Base-by-base conservation (phyloP, 2,797 vertebrate genomes). In the Molossus molossus region DNA sequence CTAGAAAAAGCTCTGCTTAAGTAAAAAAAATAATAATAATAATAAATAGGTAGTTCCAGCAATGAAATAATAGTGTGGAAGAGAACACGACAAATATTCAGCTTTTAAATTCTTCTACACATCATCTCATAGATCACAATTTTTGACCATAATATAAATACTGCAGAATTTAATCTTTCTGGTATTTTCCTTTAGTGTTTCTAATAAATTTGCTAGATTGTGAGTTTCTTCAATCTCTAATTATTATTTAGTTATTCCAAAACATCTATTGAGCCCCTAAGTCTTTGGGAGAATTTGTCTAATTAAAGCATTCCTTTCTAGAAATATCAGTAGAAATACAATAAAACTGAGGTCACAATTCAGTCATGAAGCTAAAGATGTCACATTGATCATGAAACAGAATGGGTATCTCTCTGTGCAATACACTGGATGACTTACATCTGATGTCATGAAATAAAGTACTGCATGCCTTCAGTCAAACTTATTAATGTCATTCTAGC, bases 401-500 rank as follows among this genome's bases (percentile, higher is more conserved):
- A 10, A 86, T 9, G 6, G 7, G 27, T 21, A 53, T 40, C 40
- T 0, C 50, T 20, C n/a, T 29, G 40, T 86, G 40, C n/a, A 81
- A 27, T 75, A 40, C 27, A 50, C 45, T 86, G 76, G 27, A 69
- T 82, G 17, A 58, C 58, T 86, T 76, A 76, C 29, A 82, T 48
- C 65, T 45, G 17, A 53, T 23, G 50, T 73, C 75, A 81, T 75
- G 64, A 93, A 93, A 50, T 58, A 90, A 90, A 80, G 53, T 90
- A 15, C 2, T 29, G 40, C n/a, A 53, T 73, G 81, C 45, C 20
- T 75, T 81, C 37, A n/a, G 25, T 92, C 55, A 93, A 58, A 93
- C 14, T 73, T 50, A 81, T 53, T 76, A 65, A 76, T 95, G 84
- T 90, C 76, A 76, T 87, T 87, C 18, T 76, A 86, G 29, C 53